Percentiles rank a stretch among this genome's conserved stretches.
These are phyloP conservation scores for Ascidia mentula DNA, from an alignment of 23 tunicate genomes.

Conservation along the genomic window DNA sequence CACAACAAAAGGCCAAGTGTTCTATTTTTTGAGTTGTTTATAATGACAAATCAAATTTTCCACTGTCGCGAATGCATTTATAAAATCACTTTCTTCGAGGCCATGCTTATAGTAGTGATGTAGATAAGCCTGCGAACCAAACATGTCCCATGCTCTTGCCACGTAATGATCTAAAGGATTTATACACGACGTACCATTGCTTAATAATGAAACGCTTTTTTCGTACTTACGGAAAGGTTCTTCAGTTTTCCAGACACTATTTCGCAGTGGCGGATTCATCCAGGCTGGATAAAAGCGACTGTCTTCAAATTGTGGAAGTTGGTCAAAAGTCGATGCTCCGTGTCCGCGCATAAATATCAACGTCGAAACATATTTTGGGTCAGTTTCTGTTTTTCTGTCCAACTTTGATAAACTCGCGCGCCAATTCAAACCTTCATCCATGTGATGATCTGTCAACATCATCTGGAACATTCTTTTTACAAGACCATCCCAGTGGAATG, in stretches of 20 bases:
- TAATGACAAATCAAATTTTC: slow-evolving; percentile 62
- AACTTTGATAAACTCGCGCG: slow-evolving; percentile 11
- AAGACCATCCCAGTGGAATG: slow-evolving; percentile 69
- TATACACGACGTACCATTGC: slow-evolving; percentile 66
- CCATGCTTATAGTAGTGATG: slow-evolving; percentile 89
- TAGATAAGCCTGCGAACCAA: slow-evolving; percentile 53
- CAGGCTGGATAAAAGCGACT: slow-evolving; percentile 30
- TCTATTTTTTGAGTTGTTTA: slow-evolving; percentile 43
- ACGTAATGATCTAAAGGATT: slow-evolving; percentile 53
- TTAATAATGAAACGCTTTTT: slow-evolving; percentile 62
- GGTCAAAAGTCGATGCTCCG: slow-evolving; percentile 10
- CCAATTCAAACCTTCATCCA: slow-evolving; percentile 88
- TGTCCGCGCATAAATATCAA: slow-evolving; percentile 64
- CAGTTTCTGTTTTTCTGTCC: neutral
- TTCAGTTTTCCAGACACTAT: slow-evolving; percentile 45
- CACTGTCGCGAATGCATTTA: slow-evolving; percentile 79
- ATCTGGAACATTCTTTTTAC: slow-evolving; percentile 66
- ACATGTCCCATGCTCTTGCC: slow-evolving; percentile 91
- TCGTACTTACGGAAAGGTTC: slow-evolving; percentile 51
- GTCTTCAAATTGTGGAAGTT: slow-evolving; percentile 30
- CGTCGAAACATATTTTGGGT: slow-evolving; percentile 38
- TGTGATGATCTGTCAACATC: slow-evolving; percentile 60
- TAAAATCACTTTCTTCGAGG: slow-evolving; percentile 80
- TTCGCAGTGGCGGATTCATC: slow-evolving; percentile 38
- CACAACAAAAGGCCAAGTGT: no score